Base-by-base conservation (phyloP, 2,888 invertebrate genomes). In the Ormyrus rosae region DNA sequence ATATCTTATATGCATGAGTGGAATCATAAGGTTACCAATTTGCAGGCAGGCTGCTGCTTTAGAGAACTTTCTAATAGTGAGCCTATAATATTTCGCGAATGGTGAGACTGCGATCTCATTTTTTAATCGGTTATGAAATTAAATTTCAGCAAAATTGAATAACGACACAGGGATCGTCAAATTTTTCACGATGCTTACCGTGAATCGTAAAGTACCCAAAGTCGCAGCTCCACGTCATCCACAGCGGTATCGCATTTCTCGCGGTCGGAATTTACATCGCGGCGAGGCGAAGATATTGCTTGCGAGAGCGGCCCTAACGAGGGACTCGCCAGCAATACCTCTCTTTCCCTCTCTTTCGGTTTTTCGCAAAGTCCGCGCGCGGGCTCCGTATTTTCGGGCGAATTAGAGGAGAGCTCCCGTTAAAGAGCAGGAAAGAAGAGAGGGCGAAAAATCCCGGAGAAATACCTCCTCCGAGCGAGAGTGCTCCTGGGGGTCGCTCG, bases 331-430 rank as follows among this genome's bases (percentile, higher is more conserved):
- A 34, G 34, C 34, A 2, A 34, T 58, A 58, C 50, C 19, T 48
- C 13, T 56, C 51, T 34, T 9, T 56, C 48, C 46, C 56, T 34
- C 34, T 55, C 46, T 55, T 45, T 55, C 68, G 7, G 45, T 0
- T 11, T 34, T 55, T 55, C 45, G 10, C 7, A 1, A 8, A n/a
- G 50, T 34, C 34, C 34, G 1, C 34, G 34, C 34, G 34, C 19
- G 34, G 34, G 58, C 45, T 58, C 68, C n/a, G 71, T 8, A 70
- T 78, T 71, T 73, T 67, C 78, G 67, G 48, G 45, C 51, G 61
- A 78, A 73, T 78, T 78, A 78, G 72, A 67, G 48, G 68, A 60
- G 65, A 34, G 10, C 68, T 19, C 19, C 56, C 65, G 73, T 50
- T 74, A 74, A 74, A 74, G 73, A 65, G 73, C 73, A 70, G 60